Conservation (phyloP, 2,888 invertebrate species). For the Heliconius aoede region DNA sequence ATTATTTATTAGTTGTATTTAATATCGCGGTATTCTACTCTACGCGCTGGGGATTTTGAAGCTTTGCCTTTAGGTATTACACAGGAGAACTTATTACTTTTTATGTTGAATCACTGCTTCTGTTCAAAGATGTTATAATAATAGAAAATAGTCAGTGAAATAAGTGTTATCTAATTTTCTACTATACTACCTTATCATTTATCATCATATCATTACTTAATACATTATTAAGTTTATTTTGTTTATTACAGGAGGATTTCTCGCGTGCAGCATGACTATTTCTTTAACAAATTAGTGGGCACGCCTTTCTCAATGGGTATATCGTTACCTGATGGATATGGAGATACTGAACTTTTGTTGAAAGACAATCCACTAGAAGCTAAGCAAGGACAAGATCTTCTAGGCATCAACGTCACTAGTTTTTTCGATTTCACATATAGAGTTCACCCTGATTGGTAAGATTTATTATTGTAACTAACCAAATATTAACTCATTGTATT, state of each 20-base stretch:
- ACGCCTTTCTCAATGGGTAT: slow-evolving; percentile 95
- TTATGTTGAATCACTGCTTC: not conserved
- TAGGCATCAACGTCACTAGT: slow-evolving; percentile 87
- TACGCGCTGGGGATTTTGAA: not conserved
- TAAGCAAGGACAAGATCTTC: slow-evolving; percentile 85
- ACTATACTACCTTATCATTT: not conserved
- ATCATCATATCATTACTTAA: too few species aligned
- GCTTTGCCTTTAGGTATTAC: not conserved
- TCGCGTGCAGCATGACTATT: slow-evolving; percentile 91
- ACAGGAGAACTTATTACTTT: not conserved
- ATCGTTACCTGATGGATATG: slow-evolving; percentile 91
- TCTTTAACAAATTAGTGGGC: slow-evolving; percentile 90
- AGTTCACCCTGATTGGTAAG: slow-evolving; percentile 93
- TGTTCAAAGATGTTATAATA: too few species aligned
- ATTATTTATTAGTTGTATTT: not conserved
- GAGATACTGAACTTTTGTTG: slow-evolving; percentile 89
- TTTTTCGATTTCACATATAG: slow-evolving; percentile 91
- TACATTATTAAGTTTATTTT: too few species aligned
- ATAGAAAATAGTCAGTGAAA: not conserved
- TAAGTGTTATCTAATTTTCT: not conserved
- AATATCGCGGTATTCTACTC: not conserved
- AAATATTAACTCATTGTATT: not conserved
- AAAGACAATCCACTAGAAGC: slow-evolving; percentile 90
- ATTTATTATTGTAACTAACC: not conserved
- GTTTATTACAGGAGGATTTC: slow-evolving; percentile 85